Evolutionary conservation across 1,140 invertebrate species (phyloP).

Genomic region (Trichonephila clavata): DNA sequence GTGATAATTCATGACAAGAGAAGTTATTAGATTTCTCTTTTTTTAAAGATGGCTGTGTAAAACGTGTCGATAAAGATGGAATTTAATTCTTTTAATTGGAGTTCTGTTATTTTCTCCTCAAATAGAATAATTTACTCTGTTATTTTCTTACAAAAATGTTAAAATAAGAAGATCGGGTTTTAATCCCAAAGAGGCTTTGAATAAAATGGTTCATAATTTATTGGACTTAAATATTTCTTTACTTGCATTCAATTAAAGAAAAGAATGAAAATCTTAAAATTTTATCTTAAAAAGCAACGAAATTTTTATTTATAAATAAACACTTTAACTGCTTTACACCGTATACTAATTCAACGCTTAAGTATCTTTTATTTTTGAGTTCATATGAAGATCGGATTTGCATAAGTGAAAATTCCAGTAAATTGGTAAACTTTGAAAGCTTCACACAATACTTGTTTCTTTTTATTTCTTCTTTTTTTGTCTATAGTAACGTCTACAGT

Average conservation of each 20-base stretch:
- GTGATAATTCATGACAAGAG: slow-evolving; percentile 32
- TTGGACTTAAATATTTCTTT: no score
- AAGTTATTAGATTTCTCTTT: slow-evolving; percentile 45
- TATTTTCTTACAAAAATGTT: neutral
- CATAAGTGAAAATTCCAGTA: no score
- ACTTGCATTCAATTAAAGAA: neutral
- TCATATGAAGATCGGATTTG: no score
- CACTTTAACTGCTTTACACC: no score
- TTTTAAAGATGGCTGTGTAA: neutral
- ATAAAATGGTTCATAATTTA: no score
- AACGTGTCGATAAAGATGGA: neutral
- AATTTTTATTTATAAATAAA: no score
- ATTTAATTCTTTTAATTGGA: slow-evolving; percentile 17
- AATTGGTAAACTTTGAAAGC: no score
- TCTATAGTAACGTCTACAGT: no score
- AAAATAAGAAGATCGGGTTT: neutral
- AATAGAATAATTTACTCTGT: neutral
- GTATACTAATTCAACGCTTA: no score
- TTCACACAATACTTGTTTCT: no score
- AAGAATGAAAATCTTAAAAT: neutral
- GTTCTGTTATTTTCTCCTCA: neutral
- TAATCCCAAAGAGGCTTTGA: neutral
- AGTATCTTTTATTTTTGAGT: no score
- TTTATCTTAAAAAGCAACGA: neutral
- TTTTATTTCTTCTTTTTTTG: no score